These are phyloP conservation scores for Ichneumon xanthorius DNA, from an alignment of 2,888 invertebrate species.

Conservation along the genomic window DNA sequence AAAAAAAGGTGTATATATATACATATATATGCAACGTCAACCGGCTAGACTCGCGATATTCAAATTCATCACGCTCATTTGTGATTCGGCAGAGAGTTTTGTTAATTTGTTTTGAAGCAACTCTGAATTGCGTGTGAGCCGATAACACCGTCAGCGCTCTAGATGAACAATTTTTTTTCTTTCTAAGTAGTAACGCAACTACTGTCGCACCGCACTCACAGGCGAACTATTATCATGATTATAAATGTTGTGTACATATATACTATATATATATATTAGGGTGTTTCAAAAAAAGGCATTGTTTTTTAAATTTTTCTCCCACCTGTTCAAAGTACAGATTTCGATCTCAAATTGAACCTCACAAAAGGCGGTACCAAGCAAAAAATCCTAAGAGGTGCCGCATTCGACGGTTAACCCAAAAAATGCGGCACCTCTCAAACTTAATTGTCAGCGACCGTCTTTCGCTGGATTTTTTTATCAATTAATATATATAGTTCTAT, in stretches of 20 bases:
- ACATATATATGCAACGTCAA: constrained; percentile 28
- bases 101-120: constrained; percentile 71
- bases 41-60: constrained; percentile 53
- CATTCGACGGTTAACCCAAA: no score
- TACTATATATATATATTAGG: constrained; percentile 71
- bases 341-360: no score
- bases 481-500: no score
- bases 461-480: no score
- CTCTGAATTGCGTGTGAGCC: constrained; percentile 45
- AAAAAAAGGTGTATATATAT: constrained; percentile 37
- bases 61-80: constrained; percentile 71
- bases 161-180: constrained; percentile 62
- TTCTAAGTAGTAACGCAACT: constrained; percentile 54
- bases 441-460: no score
- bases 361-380: no score
- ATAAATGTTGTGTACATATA: constrained; percentile 82
- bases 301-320: no score
- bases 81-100: constrained; percentile 76
- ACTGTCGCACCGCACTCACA: constrained; percentile 73
- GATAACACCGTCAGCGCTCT: constrained; percentile 56
- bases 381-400: no score
- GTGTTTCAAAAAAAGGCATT: no score
- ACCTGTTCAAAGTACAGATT: no score
- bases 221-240: constrained; percentile 75
- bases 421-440: no score